phyloP scores from a whole-genome alignment of 2,113 vertebrate genomes.

The Vulpes lagopus region DNA sequence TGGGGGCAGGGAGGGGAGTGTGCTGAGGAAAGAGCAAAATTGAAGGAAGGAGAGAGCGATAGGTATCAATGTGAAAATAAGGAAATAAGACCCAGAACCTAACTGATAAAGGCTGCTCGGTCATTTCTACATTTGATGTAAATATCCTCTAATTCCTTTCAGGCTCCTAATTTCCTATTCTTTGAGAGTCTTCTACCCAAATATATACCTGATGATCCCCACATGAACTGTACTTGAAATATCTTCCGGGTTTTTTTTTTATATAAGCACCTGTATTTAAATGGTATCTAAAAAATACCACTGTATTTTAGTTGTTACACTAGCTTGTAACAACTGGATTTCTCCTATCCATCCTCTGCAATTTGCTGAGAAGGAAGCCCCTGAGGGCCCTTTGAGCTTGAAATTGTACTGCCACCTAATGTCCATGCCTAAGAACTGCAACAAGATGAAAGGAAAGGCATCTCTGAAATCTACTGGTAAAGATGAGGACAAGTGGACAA shows the following conservation, averaged over 20 bases:
- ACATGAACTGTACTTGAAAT: not conserved
- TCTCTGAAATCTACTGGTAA: not conserved
- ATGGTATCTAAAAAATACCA: not conserved
- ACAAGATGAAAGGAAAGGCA: not conserved
- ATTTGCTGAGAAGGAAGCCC: not conserved
- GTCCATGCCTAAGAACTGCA: slow-evolving; percentile 71
- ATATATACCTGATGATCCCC: not conserved
- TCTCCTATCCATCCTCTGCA: not conserved
- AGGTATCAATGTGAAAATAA: not conserved
- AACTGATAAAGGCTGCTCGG: not conserved
- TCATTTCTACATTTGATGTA: not conserved
- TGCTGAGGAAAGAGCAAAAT: not conserved
- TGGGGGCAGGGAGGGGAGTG: not conserved
- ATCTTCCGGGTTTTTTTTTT: not conserved
- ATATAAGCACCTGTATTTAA: not conserved
- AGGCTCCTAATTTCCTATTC: not conserved
- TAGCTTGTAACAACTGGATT: not conserved
- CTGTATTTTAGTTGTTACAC: not conserved
- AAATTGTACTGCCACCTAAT: slow-evolving; percentile 86
- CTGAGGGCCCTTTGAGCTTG: slow-evolving; percentile 44
- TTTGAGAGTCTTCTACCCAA: not conserved
- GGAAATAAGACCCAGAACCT: not conserved
- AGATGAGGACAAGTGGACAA: not conserved
- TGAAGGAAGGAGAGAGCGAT: not conserved
- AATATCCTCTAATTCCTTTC: not conserved